Conservation (phyloP, 2,797 vertebrate species). For the Triplophysa bombifrons region DNA sequence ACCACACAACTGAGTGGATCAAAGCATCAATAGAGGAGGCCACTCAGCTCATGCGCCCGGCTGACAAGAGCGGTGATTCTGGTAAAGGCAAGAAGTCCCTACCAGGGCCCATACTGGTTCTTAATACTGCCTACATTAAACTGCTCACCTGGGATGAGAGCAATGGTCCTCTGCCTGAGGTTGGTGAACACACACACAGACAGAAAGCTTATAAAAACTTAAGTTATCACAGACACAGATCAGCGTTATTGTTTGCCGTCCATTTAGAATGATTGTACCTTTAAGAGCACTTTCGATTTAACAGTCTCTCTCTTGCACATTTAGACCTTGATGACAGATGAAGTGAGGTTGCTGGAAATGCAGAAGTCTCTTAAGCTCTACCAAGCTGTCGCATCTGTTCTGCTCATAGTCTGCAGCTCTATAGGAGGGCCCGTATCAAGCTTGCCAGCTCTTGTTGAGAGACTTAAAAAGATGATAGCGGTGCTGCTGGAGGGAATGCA, state of each 20-base stretch:
- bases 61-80: constrained; percentile 65
- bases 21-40: constrained; percentile 83
- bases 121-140: constrained; percentile 85
- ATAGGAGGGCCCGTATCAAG: constrained; percentile 80
- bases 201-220: not conserved
- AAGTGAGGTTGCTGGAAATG: constrained; percentile 84
- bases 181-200: constrained; percentile 56
- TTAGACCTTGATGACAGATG: constrained; percentile 89
- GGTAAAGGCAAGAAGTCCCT: constrained; percentile 68
- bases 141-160: constrained; percentile 84
- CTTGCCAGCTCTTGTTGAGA: constrained; percentile 78
- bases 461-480: constrained; percentile 84
- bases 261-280: not conserved
- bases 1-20: constrained; percentile 90
- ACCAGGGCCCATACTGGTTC: constrained; percentile 84
- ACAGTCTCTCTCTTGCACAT: constrained; percentile 19
- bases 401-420: constrained; percentile 86
- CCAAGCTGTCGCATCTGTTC: constrained; percentile 83
- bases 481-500: constrained; percentile 90
- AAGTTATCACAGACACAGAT: too few species aligned
- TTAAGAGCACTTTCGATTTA: not conserved
- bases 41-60: constrained; percentile 64
- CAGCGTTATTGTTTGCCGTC: not conserved
- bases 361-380: constrained; percentile 81
- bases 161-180: constrained; percentile 86